Conservation (phyloP, 2,113 vertebrate species). For the Bos taurus region DNA sequence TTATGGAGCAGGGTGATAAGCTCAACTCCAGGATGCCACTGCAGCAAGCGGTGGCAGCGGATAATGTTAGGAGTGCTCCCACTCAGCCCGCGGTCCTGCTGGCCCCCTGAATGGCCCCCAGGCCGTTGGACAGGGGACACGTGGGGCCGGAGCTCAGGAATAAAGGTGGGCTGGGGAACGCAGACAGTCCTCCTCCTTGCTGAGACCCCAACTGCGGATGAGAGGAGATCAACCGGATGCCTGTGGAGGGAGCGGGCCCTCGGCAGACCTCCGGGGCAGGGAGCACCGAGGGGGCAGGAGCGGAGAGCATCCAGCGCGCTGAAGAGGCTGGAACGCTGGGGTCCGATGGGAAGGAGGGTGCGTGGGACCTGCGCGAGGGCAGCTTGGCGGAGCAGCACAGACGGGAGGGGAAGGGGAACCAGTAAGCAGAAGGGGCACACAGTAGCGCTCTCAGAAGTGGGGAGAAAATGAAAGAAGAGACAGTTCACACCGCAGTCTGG, state of each 20-base stretch:
- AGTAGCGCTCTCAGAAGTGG: background rate
- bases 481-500: too few species aligned
- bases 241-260: background rate
- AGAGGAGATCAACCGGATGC: background rate
- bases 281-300: background rate
- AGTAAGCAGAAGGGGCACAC: background rate
- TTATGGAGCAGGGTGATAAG: background rate
- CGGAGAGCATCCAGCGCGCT: accelerated
- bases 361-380: background rate
- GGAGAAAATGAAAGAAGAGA: background rate
- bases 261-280: background rate
- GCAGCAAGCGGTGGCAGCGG: background rate
- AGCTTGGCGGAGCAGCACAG: background rate
- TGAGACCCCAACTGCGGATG: background rate
- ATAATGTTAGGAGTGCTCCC: background rate
- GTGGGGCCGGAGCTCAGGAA: background rate
- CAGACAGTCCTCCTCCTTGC: background rate
- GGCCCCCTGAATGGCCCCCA: background rate
- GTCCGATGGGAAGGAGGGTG: accelerated
- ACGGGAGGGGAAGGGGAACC: background rate
- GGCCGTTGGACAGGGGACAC: background rate
- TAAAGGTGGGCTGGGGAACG: accelerated
- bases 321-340: background rate
- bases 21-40: background rate
- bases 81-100: accelerated